Percentiles rank a stretch among this genome's conserved stretches.
These are phyloP conservation scores for Philereme vetulata DNA, from an alignment of 2,888 invertebrate genomes.

Conservation along the genomic window DNA sequence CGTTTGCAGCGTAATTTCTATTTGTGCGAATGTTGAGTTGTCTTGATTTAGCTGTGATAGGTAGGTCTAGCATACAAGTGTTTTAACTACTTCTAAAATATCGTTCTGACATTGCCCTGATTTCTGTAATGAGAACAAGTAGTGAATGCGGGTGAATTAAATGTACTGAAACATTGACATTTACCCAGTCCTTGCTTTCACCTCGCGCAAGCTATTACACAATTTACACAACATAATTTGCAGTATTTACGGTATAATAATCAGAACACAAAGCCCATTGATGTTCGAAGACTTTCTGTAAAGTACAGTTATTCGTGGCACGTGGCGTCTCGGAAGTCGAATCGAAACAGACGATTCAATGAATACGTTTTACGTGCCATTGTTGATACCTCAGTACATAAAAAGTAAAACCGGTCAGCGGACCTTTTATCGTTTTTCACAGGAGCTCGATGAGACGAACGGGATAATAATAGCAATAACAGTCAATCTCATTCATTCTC, in stretches of 20 bases:
- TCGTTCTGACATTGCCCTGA: background rate
- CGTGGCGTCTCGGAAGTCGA: constrained; percentile 56
- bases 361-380: constrained; percentile 79
- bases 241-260: constrained; percentile 25
- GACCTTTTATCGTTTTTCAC: constrained; percentile 75
- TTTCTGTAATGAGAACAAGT: background rate
- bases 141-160: background rate
- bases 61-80: no score
- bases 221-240: constrained; percentile 22
- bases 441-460: constrained; percentile 72
- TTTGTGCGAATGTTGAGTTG: background rate
- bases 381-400: constrained; percentile 76
- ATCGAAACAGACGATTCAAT: constrained; percentile 72
- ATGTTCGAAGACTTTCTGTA: constrained; percentile 34
- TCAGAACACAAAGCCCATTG: constrained; percentile 39
- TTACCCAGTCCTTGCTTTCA: constrained; percentile 14
- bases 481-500: constrained; percentile 80
- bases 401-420: constrained; percentile 80
- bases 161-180: constrained; percentile 10
- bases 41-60: background rate
- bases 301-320: constrained; percentile 51
- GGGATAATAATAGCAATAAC: constrained; percentile 80
- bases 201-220: constrained; percentile 18
- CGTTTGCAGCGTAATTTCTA: background rate
- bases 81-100: no score